Conservation (phyloP, 1,140 invertebrate genomes). For the Scaptomyza graminum region DNA sequence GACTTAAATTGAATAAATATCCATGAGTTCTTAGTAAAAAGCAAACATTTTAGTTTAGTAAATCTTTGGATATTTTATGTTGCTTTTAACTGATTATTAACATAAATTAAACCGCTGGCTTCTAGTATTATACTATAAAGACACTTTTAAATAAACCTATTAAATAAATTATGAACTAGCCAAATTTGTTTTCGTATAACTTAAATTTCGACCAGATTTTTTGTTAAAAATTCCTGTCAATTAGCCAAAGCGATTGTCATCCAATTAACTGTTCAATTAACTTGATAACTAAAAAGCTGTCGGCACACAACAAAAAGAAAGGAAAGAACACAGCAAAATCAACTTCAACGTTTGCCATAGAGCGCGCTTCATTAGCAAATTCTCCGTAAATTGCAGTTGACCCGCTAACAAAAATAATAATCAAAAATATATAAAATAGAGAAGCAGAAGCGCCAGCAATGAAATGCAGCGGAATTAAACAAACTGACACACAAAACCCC, state of each 20-base stretch:
- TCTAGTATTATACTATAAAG: too few species aligned
- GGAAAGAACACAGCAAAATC: background rate
- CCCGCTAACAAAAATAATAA: conserved; percentile 45
- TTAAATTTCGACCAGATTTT: background rate
- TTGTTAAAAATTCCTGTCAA: conserved; percentile 44
- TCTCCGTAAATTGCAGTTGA: conserved; percentile 74
- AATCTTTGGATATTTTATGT: too few species aligned
- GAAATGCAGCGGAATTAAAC: conserved; percentile 1
- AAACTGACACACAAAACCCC: background rate
- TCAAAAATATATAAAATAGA: background rate
- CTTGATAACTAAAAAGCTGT: conserved; percentile 63
- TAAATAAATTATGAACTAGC: background rate
- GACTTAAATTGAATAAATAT: too few species aligned
- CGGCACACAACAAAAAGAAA: conserved; percentile 44
- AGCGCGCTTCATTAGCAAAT: conserved; percentile 74
- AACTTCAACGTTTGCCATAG: conserved; percentile 45
- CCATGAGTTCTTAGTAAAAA: too few species aligned
- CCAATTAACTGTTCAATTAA: conserved; percentile 81
- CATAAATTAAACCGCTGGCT: too few species aligned
- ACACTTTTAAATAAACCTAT: background rate
- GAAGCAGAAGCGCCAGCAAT: conserved; percentile 9
- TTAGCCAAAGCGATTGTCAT: conserved; percentile 61
- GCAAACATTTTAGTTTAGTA: too few species aligned
- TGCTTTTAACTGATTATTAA: too few species aligned
- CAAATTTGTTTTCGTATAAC: background rate